Conservation (phyloP, 2,797 vertebrate genomes). For the Tenualosa ilisha region DNA sequence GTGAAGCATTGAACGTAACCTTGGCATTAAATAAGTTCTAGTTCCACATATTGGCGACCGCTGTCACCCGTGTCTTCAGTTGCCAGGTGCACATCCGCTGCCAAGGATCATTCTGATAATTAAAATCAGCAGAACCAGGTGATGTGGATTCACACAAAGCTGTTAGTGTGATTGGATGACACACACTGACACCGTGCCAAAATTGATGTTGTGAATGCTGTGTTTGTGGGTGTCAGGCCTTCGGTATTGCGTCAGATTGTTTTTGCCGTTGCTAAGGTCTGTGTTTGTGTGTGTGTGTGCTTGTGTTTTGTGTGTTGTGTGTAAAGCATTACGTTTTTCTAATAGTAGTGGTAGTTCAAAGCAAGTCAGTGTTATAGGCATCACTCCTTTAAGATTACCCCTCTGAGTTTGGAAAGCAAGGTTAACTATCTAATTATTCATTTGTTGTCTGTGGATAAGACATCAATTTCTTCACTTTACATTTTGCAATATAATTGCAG, state of each 20-base stretch:
- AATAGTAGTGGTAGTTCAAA: not conserved
- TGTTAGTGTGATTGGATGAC: slow-evolving; percentile 20
- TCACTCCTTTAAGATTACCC: not conserved
- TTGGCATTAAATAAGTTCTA: slow-evolving; percentile 20
- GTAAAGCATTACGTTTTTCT: not conserved
- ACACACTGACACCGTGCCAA: not conserved
- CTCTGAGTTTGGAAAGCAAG: not conserved
- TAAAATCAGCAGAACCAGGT: slow-evolving; percentile 22
- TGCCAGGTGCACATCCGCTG: slow-evolving; percentile 8
- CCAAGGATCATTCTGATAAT: slow-evolving; percentile 21
- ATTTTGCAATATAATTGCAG: not conserved
- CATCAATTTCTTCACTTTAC: not conserved
- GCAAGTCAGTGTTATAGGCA: not conserved
- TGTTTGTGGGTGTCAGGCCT: not conserved
- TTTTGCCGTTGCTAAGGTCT: not conserved
- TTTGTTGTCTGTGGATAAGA: not conserved
- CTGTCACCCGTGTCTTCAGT: not conserved
- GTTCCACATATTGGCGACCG: not conserved
- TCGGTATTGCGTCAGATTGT: not conserved
- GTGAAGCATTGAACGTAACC: not conserved
- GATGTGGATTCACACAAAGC: slow-evolving; percentile 19
- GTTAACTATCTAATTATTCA: not conserved
- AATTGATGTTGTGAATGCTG: slow-evolving; percentile 12
- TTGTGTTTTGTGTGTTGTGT: not conserved
- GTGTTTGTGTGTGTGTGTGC: not conserved